Base-by-base conservation (phyloP, 2,113 vertebrate species). In the Globicephala melas region DNA sequence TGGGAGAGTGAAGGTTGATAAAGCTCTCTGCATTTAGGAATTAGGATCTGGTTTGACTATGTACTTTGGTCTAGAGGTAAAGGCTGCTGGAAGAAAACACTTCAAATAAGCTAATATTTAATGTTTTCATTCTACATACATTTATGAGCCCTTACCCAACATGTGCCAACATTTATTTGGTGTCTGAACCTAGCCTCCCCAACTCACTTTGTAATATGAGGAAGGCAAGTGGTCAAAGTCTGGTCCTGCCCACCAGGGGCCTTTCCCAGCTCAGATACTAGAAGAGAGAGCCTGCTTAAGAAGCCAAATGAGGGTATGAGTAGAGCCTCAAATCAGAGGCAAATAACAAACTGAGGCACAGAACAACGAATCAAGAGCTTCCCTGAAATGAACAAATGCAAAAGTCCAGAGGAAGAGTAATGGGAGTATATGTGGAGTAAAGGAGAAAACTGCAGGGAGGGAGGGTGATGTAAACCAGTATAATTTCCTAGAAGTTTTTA, bases 101-200 rank as follows among this genome's bases (percentile, higher is more conserved):
- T 70, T 80, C 23, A 38, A 47, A n/a, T 38, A 88, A 73, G 33
- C 53, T 90, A 41, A 15, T 47, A 25, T 71, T 53, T 74, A 53
- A 53, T 53, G 21, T 44, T 86, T 84, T 95, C 62, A 68, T 80
- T 76, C 60, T 85, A 50, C 50, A 33, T 53, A 74, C 55, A 81
- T 90, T 93, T 68, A 81, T 55, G 31, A 93, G 55, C 25, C 73
- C 63, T 70, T 79, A 80, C 58, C 50, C 33, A 60, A 63, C 68
- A 71, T 28, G 33, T 53, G 47, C 38, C 83, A 80, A 74, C 25
- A 73, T 60, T 82, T 84, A 50, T 47, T 58, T 44, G n/a, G 38
- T 70, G 17, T 65, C 80, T n/a, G 17, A 82, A 76, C 28, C 33
- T 65, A 6, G 36, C 80, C 9, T 5, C 36, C 8, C 73, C 6